Evolutionary conservation across 1,140 invertebrate species (phyloP).

Genomic region (Lordiphosa mommai): DNA sequence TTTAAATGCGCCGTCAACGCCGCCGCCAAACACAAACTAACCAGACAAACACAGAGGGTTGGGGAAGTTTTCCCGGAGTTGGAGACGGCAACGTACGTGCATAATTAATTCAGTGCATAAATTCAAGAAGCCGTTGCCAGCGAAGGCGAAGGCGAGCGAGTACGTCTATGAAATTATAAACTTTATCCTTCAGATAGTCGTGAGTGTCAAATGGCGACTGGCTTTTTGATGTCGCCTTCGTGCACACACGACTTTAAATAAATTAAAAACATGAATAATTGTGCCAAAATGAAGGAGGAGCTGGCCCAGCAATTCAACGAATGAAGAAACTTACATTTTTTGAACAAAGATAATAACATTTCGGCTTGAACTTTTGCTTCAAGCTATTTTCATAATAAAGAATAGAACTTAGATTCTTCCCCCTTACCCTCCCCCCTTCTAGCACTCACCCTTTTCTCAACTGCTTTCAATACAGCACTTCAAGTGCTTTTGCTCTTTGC

Average conservation of each 20-base stretch:
- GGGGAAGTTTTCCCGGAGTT: slow-evolving; percentile 3
- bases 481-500: slow-evolving; percentile 71
- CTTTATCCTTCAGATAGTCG: slow-evolving; percentile 55
- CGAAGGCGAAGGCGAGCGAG: slow-evolving; percentile 14
- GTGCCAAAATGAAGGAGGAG: slow-evolving; percentile 8
- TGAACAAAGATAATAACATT: slow-evolving; percentile 16
- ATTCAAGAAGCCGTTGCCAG: slow-evolving; percentile 56
- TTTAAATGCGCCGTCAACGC: slow-evolving; percentile 70
- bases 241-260: slow-evolving; percentile 53
- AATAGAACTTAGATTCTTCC: slow-evolving; percentile 6
- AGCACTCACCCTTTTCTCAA: not conserved
- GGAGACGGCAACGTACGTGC: slow-evolving; percentile 53
- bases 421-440: not conserved
- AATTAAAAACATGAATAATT: slow-evolving; percentile 49
- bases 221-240: slow-evolving; percentile 47
- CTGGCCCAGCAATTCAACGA: not conserved
- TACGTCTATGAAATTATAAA: slow-evolving; percentile 74
- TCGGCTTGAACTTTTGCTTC: slow-evolving; percentile 22
- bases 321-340: no score
- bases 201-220: slow-evolving; percentile 42
- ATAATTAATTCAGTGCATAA: slow-evolving; percentile 77
- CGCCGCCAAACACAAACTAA: slow-evolving; percentile 59
- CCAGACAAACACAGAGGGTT: slow-evolving; percentile 51
- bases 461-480: slow-evolving; percentile 40
- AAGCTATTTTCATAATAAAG: slow-evolving; percentile 19